Base-by-base conservation (phyloP, 2,113 vertebrate species). In the Tragulus kanchil region DNA sequence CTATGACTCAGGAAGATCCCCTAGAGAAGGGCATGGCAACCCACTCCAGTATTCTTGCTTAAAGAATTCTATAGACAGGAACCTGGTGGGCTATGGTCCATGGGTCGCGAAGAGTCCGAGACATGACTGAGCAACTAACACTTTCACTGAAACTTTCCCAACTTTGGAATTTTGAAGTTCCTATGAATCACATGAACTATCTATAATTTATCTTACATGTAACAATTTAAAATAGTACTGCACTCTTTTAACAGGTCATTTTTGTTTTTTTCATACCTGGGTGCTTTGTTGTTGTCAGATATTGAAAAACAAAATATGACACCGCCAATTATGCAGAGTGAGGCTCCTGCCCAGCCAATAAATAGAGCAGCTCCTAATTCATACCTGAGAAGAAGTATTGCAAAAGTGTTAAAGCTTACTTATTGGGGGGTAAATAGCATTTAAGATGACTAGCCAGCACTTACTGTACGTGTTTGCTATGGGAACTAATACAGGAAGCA, bases 281-380 rank as follows among this genome's bases (percentile, higher is more conserved):
- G 96, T 97, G 98, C 94, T 82, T 97, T 98, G 93, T 97, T 98
- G 97, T 94, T 98, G 95, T 99, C 98, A 79, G 98, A 97, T 98
- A 99, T 98, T 58, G 99, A 99, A 98, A 99, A 99, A 97, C 98
- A 99, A 98, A 99, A 98, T 98, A 99, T 99, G 25, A 98, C 86
- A 61, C 99, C 99, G 42, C 99, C 99, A 83, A 98, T 98, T 89
- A 99, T 98, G 97, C 99, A 99, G 91, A 99, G 99, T 2, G 99
- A 98, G 23, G 99, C 98, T 96, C 99, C 99, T 77, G 99, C 99
- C 99, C 99, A 99, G 85, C 99, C 99, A 65, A 99, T 97, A 92
- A 99, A 99, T 89, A 99, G 96, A 25, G 99, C 99, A 14, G 99
- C 99, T 98, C 99, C 99, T 71, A 99, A 96, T 98, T 99, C 99